phyloP scores from a whole-genome alignment of 2,113 vertebrate genomes.

The Taxidea taxus region DNA sequence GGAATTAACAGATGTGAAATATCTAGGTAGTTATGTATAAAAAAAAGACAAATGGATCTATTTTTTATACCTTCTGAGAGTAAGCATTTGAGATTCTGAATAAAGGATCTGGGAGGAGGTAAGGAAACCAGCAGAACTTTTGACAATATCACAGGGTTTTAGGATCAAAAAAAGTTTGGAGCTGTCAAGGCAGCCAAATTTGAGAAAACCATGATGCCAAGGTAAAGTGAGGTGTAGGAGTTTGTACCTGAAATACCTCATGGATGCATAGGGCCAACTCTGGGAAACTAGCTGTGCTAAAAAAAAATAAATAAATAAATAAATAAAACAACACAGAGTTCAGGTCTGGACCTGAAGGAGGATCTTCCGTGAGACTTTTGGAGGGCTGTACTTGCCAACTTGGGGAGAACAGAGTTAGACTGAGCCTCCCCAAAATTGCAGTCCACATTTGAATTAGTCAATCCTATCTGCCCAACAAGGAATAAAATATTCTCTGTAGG shows the following conservation, averaged over 20 bases:
- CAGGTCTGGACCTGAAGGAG: background rate
- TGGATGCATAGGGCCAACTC: too few relatives aligned
- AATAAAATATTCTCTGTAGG: background rate
- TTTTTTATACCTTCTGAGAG: background rate
- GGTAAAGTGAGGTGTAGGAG: too few relatives aligned
- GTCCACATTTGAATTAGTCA: background rate
- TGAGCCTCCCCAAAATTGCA: background rate
- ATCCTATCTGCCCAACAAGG: too few relatives aligned
- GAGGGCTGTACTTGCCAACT: rapidly evolving
- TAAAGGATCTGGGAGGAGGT: background rate
- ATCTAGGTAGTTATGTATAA: background rate
- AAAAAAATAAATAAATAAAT: too few relatives aligned
- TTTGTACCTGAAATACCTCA: background rate
- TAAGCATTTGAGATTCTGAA: background rate
- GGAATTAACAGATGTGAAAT: background rate
- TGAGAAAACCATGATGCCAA: too few relatives aligned
- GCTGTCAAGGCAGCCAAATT: background rate
- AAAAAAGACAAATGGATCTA: background rate
- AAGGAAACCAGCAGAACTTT: background rate
- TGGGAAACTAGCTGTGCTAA: background rate
- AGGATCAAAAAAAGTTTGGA: background rate
- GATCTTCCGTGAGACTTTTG: too few relatives aligned
- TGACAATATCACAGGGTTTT: background rate
- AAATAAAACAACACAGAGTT: too few relatives aligned
- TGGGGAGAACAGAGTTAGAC: background rate